These are phyloP conservation scores for Chrysolina oricalcia DNA, from an alignment of 2,888 invertebrate species.

Conservation along the genomic window DNA sequence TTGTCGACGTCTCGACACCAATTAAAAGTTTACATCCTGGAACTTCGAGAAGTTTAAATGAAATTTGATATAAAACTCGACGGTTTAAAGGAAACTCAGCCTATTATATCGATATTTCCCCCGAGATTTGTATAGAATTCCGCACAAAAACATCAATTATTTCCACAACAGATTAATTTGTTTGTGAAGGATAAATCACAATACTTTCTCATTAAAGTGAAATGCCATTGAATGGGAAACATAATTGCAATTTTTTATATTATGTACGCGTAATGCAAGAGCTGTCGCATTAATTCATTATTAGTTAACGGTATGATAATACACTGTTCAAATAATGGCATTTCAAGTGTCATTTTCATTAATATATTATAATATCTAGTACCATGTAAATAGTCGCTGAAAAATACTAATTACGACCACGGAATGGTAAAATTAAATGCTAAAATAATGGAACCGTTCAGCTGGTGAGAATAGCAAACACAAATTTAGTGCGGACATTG, in stretches of 20 bases:
- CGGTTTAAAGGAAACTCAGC: background rate
- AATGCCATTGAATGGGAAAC: background rate
- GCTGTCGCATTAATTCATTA: conserved; percentile 38
- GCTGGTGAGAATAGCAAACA: background rate
- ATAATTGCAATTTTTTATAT: background rate
- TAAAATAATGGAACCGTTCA: conserved; percentile 12
- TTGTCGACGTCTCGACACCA: conserved; percentile 42
- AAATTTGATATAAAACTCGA: conserved; percentile 34
- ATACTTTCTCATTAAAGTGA: background rate
- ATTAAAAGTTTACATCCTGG: conserved; percentile 42
- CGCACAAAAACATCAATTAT: conserved; percentile 15
- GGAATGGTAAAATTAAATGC: conserved; percentile 8
- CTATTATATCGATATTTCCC: conserved; percentile 10
- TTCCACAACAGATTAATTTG: conserved; percentile 6
- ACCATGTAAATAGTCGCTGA: conserved; percentile 27
- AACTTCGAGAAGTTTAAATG: conserved; percentile 42
- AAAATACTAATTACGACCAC: conserved; percentile 29
- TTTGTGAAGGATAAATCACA: background rate
- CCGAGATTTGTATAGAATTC: background rate
- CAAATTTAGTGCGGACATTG: background rate
- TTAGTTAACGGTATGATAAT: conserved; percentile 36
- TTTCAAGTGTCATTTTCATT: conserved; percentile 39
- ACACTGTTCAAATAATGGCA: conserved; percentile 30
- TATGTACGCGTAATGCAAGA: background rate
- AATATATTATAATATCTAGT: conserved; percentile 37